Evolutionary conservation across 2,113 vertebrate genomes (phyloP), one percentile per base, ranked within the genome.

Genomic region (Ophiodon elongatus): DNA sequence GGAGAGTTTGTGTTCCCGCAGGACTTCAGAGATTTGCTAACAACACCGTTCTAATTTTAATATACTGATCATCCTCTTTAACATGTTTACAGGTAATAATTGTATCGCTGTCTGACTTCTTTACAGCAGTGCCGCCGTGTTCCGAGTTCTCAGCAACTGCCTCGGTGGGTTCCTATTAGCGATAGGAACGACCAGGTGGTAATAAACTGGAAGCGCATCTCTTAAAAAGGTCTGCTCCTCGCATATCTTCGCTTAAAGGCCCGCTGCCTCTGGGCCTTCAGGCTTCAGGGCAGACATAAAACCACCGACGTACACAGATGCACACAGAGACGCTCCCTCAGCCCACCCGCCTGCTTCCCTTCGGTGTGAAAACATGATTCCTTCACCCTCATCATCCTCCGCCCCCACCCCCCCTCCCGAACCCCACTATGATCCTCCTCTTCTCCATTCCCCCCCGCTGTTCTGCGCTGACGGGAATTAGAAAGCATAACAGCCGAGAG

Each of bases 401-500:
- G 1, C 62, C 73, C 63, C 74, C 72, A 31, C 63, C 69, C 31
- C 63, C 69, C 73, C 57, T 73, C 72, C 31, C 62, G 2, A 17
- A 4, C 29, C 13, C 41, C 13, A 1, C 41, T 50, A 45, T 57
- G 81, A 57, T 85, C 54, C 79, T 67, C 83, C 77, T 84, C 73
- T 63, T 57, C 82, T 80, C 79, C 80, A 47, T 69, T 47, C 73
- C 79, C 87, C 66, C 84, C 87, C 56, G 82, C 87, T 82, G 90
- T 62, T 87, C 88, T 80, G 87, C 25, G 75, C 87, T 91, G 96
- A 96, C 94, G 92, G 95, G 96, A 97, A 96, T 97, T 91, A 93
- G 90, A 96, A 95, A 95, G 96, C 94, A 96, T 93, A 96, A 96
- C 96, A 93, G 95, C 68, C 93, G 86, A 80, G 93, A 94, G 93